Conservation (phyloP, 2,888 invertebrate species). For the Pristionchus japonicus region DNA sequence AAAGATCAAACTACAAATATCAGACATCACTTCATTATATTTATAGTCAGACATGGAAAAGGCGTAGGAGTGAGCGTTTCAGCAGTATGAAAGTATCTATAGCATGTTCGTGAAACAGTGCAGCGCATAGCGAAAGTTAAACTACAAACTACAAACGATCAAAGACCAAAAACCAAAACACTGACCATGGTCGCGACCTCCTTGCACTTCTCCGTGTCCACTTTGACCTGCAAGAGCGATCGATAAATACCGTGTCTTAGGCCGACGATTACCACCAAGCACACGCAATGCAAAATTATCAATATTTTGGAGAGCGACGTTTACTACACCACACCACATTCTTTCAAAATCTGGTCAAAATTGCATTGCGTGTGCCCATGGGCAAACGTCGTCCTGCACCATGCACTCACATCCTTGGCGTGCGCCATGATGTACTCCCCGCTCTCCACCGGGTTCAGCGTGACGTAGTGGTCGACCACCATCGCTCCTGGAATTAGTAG, state of each 20-base stretch:
- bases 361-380: not conserved
- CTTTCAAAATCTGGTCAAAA: not conserved
- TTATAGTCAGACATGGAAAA: not conserved
- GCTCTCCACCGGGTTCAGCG: not conserved
- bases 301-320: not conserved
- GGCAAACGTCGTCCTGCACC: not conserved
- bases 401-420: not conserved
- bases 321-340: not conserved
- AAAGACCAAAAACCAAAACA: not conserved
- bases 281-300: not conserved
- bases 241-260: not conserved
- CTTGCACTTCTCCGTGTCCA: constrained; percentile 54
- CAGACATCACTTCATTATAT: not conserved
- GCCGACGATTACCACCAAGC: not conserved
- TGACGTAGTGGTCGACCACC: too few relatives aligned
- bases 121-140: not conserved
- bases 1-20: not conserved
- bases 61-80: too few relatives aligned
- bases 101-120: too few relatives aligned
- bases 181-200: constrained; percentile 58
- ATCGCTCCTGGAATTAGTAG: too few relatives aligned
- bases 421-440: not conserved
- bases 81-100: too few relatives aligned
- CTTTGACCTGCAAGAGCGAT: constrained; percentile 50
- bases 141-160: not conserved